Percentiles rank a stretch among this genome's conserved stretches.
phyloP scores from a whole-genome alignment of 2,113 vertebrate genomes.

The Onychorhynchus coronatus region DNA sequence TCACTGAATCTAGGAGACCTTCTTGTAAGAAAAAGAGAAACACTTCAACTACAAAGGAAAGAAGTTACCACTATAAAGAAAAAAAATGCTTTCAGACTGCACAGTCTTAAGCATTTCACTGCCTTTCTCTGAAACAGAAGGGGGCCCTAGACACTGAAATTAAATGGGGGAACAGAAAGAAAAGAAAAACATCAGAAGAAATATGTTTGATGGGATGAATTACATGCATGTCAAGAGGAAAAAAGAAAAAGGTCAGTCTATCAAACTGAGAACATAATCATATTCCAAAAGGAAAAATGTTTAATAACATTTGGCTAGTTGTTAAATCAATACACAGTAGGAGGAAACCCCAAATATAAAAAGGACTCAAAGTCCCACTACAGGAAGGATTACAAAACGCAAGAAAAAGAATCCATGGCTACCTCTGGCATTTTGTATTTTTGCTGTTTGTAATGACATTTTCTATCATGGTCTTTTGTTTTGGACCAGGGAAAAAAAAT shows the following conservation, averaged over 20 bases:
- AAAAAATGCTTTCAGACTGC: not conserved
- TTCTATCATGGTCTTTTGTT: not conserved
- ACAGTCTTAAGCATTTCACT: not conserved
- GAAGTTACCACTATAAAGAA: not conserved
- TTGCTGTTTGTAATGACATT: not conserved
- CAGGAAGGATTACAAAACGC: not conserved
- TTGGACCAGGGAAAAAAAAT: not conserved
- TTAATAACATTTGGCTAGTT: not conserved
- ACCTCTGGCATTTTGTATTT: not conserved
- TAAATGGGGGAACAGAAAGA: not conserved
- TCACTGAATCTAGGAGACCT: not conserved
- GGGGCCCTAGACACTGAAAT: not conserved
- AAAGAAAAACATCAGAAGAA: not conserved
- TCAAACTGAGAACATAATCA: slow-evolving; percentile 10
- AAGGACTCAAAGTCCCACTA: not conserved
- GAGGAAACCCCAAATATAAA: not conserved
- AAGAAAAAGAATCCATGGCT: not conserved
- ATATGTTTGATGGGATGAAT: not conserved
- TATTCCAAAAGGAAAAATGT: slow-evolving; percentile 18
- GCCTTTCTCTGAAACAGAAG: slow-evolving; percentile 27
- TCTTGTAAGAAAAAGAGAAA: not conserved
- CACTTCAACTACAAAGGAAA: not conserved
- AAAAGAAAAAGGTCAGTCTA: not conserved
- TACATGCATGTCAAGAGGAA: not conserved
- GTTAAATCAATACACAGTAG: not conserved